Evolutionary conservation across 2,888 invertebrate species (phyloP).

Genomic region (Phalera bucephala): DNA sequence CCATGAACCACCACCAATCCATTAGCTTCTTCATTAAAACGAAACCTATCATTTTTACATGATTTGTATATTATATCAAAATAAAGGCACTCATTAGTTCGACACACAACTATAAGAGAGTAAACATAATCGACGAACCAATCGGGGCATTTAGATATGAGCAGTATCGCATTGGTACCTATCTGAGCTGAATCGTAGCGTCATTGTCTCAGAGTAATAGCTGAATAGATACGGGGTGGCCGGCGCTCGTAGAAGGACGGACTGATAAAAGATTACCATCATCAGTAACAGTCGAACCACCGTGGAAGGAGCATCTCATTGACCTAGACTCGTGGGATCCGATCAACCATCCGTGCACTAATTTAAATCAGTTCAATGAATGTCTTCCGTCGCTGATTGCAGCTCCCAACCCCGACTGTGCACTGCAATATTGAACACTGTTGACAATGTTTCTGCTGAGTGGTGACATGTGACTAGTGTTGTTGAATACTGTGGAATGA

Average conservation of each 20-base stretch:
- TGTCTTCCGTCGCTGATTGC: constrained; percentile 69
- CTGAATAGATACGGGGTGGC: constrained; percentile 43
- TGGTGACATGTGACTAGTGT: constrained; percentile 31
- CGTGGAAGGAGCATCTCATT: constrained; percentile 52
- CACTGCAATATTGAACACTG: constrained; percentile 17
- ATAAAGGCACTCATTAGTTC: constrained; percentile 36
- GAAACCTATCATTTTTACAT: too few species aligned
- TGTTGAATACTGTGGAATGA: constrained; percentile 13
- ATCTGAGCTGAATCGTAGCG: constrained; percentile 50
- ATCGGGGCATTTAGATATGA: constrained; percentile 66
- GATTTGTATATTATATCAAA: neutral
- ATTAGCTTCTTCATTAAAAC: too few species aligned
- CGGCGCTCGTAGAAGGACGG: constrained; percentile 44
- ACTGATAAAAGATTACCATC: constrained; percentile 76
- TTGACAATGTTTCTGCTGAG: constrained; percentile 21
- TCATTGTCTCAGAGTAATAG: constrained; percentile 58
- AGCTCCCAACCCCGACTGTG: constrained; percentile 30
- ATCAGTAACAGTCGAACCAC: constrained; percentile 69
- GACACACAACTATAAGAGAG: constrained; percentile 49
- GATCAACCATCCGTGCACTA: constrained; percentile 28
- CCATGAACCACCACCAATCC: too few species aligned
- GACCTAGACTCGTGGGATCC: constrained; percentile 28
- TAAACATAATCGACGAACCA: constrained; percentile 64
- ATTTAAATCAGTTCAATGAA: constrained; percentile 75
- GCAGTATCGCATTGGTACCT: constrained; percentile 34